phyloP scores from a whole-genome alignment of 2,113 vertebrate species.

The Ploceus nigricollis region DNA sequence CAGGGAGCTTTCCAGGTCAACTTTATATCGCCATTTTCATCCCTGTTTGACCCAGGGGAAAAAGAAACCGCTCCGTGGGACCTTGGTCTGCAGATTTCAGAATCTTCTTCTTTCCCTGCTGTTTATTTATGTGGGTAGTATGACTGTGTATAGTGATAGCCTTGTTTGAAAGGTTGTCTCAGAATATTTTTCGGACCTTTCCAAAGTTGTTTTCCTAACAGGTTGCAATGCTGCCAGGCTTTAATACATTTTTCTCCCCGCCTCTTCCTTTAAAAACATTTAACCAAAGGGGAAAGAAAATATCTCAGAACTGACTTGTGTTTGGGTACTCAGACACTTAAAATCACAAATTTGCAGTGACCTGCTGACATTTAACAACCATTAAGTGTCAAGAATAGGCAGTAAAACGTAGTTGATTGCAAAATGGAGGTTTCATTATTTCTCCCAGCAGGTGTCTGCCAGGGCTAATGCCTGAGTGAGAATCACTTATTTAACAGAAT shows the following conservation, averaged over 20 bases:
- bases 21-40: background rate
- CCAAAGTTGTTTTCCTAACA: background rate
- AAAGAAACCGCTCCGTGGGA: fast-evolving
- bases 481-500: slow-evolving; percentile 48
- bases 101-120: background rate
- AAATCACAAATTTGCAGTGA: slow-evolving; percentile 49
- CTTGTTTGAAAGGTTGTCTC: background rate
- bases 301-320: background rate
- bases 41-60: background rate
- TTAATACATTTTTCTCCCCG: background rate
- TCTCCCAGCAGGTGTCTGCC: slow-evolving; percentile 48
- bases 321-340: slow-evolving; percentile 31
- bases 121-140: background rate
- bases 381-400: slow-evolving; percentile 36
- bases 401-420: slow-evolving; percentile 42
- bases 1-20: background rate
- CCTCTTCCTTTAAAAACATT: background rate
- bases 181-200: background rate
- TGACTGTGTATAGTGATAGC: background rate
- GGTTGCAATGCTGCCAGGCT: background rate
- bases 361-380: slow-evolving; percentile 18
- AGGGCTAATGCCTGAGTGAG: slow-evolving; percentile 20
- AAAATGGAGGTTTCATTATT: slow-evolving; percentile 53
- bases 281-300: background rate
- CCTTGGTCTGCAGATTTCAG: background rate